These are phyloP conservation scores for Astreopora myriophthalma DNA, from an alignment of 64 coral and sea anemone species.

Conservation along the genomic window DNA sequence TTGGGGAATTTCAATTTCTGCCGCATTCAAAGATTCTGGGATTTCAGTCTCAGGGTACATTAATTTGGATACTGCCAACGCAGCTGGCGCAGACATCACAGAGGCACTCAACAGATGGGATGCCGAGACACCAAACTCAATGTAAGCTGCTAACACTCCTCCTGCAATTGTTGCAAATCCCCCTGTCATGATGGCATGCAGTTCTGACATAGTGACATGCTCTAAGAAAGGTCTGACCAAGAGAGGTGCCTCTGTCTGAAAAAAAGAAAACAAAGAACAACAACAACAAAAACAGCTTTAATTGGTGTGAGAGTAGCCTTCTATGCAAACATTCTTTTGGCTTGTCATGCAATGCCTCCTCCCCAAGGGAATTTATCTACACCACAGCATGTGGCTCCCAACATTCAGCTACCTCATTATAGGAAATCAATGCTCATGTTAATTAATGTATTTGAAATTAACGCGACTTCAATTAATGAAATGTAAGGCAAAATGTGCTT, in stretches of 20 bases:
- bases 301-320: too few species aligned
- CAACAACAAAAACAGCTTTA: too few species aligned
- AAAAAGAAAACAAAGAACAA: neutral
- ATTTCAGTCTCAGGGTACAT: conserved; percentile 88
- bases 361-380: too few species aligned
- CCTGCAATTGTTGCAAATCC: conserved; percentile 97
- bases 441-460: too few species aligned
- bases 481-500: too few species aligned
- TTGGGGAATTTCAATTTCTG: conserved; percentile 84
- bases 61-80: conserved; percentile 85
- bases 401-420: too few species aligned
- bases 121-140: conserved; percentile 82
- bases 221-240: conserved; percentile 81
- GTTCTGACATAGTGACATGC: conserved; percentile 90
- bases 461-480: too few species aligned
- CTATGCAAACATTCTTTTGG: too few species aligned
- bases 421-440: too few species aligned
- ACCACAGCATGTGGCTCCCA: too few species aligned
- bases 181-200: conserved; percentile 95
- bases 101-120: conserved; percentile 88
- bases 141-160: conserved; percentile 87
- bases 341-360: too few species aligned
- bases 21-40: conserved; percentile 74
- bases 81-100: conserved; percentile 95
- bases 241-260: conserved; percentile 90